Evolutionary conservation across 2,113 vertebrate species (phyloP).

Genomic region (Petrocephalus zakoni): DNA sequence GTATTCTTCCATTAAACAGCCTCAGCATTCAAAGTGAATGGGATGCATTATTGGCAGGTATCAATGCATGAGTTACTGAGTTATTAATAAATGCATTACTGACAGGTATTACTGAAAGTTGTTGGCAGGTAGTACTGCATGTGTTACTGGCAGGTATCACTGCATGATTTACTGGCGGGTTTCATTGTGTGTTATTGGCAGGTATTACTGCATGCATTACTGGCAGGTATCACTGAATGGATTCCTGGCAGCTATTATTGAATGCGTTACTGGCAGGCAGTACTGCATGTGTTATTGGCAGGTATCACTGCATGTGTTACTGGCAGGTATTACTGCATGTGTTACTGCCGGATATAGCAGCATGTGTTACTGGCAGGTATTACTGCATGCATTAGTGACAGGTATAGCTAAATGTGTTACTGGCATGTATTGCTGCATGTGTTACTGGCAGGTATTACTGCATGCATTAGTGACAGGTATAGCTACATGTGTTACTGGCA

Average conservation of each 20-base stretch:
- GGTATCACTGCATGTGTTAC: no score
- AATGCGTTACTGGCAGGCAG: background rate
- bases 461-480: no score
- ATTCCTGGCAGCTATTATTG: background rate
- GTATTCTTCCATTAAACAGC: conserved; percentile 15
- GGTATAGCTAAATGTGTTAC: no score
- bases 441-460: no score
- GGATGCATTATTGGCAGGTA: background rate
- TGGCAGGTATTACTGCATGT: no score
- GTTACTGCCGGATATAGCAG: no score
- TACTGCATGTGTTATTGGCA: background rate
- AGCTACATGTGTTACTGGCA: no score
- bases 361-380: no score
- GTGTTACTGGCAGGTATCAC: background rate
- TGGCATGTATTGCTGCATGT: no score
- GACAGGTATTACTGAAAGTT: background rate
- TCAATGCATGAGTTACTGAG: background rate
- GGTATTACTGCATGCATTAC: background rate
- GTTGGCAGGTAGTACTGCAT: background rate
- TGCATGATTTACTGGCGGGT: background rate
- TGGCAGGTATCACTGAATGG: background rate
- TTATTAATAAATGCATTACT: background rate
- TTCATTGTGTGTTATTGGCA: background rate
- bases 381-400: no score
- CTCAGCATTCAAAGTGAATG: conserved; percentile 1